Evolutionary conservation across 2,113 vertebrate species (phyloP).

Genomic region (Pteropus alecto): DNA sequence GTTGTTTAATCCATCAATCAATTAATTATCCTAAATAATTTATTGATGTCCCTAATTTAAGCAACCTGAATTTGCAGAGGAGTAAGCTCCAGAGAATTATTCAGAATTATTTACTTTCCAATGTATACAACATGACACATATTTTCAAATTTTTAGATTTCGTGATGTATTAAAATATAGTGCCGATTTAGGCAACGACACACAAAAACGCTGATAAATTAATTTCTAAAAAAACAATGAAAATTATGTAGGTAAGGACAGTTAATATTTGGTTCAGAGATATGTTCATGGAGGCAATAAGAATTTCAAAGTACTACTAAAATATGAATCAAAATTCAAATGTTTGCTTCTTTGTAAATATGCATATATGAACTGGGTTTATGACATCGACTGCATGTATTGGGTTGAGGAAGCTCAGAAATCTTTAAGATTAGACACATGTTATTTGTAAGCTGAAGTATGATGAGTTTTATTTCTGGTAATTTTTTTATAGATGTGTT

Average conservation of each 20-base stretch:
- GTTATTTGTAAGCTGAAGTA: not conserved
- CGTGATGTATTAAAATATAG: not conserved
- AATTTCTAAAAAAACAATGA: not conserved
- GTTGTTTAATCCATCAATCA: not conserved
- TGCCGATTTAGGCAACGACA: not conserved
- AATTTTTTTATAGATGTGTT: not conserved
- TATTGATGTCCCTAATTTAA: not conserved
- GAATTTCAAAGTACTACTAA: not conserved
- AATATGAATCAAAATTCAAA: not conserved
- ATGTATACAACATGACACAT: not conserved
- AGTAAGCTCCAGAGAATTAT: not conserved
- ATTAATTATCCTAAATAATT: not conserved
- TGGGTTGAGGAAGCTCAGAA: not conserved
- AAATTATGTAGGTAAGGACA: not conserved
- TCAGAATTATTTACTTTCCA: not conserved
- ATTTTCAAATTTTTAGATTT: not conserved
- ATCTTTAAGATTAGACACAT: not conserved
- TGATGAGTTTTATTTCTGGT: not conserved
- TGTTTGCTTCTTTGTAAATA: not conserved
- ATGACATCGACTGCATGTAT: not conserved
- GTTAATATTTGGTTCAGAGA: not conserved
- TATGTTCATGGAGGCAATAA: not conserved
- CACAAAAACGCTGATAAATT: not conserved
- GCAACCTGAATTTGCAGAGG: not conserved
- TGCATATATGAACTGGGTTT: not conserved